These are phyloP conservation scores for Cataglyphis rosenhaueri DNA, from an alignment of 2,888 invertebrate species.

Conservation along the genomic window DNA sequence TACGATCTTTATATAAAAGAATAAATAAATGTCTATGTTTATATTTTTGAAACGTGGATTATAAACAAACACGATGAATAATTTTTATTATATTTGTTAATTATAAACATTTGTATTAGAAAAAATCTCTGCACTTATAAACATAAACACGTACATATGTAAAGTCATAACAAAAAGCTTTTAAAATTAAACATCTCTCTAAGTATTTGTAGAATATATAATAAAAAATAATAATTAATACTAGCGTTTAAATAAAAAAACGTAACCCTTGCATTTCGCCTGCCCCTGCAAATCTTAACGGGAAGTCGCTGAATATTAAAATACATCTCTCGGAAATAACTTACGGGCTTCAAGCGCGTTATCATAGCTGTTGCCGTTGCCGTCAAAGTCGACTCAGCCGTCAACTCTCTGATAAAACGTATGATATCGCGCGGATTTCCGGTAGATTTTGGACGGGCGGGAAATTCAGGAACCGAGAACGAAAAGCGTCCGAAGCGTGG, in stretches of 20 bases:
- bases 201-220: background rate
- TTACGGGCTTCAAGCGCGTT: constrained; percentile 35
- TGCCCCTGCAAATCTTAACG: background rate
- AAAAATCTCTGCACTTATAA: background rate
- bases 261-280: background rate
- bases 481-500: background rate
- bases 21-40: background rate
- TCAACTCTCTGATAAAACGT: background rate
- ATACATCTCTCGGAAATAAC: constrained; percentile 1
- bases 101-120: constrained; percentile 7
- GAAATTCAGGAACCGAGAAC: constrained; percentile 9
- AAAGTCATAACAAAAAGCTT: background rate
- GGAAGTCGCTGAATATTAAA: background rate
- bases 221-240: background rate
- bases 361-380: background rate
- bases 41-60: background rate
- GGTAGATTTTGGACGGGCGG: background rate
- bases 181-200: background rate
- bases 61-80: constrained; percentile 16
- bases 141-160: constrained; percentile 3
- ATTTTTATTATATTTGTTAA: background rate
- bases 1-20: background rate
- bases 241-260: background rate
- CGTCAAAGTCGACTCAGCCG: background rate
- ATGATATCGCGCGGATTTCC: background rate